These are phyloP conservation scores for Bombus pyrosoma DNA, from an alignment of 1,140 invertebrate species.

Conservation along the genomic window DNA sequence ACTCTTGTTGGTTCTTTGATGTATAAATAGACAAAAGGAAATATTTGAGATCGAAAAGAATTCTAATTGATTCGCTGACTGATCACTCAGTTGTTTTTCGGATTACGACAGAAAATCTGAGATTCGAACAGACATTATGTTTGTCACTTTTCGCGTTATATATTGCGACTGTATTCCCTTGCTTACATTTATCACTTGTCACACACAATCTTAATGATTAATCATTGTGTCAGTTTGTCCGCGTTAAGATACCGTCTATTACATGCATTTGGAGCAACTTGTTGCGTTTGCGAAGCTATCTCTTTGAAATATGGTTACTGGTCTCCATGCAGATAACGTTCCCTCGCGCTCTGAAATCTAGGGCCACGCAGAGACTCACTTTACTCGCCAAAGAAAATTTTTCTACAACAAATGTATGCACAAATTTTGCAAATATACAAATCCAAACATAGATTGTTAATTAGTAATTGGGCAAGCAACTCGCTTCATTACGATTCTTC, in stretches of 20 bases:
- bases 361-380: slow-evolving; percentile 7
- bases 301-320: slow-evolving; percentile 60
- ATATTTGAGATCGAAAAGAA: neutral
- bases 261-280: slow-evolving; percentile 67
- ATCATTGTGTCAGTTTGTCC: slow-evolving; percentile 52
- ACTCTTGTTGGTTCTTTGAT: neutral
- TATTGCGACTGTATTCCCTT: slow-evolving; percentile 3
- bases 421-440: no score
- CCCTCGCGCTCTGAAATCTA: slow-evolving; percentile 28
- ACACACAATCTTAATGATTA: slow-evolving; percentile 63
- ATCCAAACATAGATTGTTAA: no score
- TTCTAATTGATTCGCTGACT: neutral
- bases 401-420: slow-evolving; percentile 4
- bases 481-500: no score
- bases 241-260: slow-evolving; percentile 65
- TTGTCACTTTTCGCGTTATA: slow-evolving; percentile 14
- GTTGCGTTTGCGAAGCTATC: slow-evolving; percentile 63
- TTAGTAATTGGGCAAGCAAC: no score
- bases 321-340: slow-evolving; percentile 46
- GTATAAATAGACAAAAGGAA: neutral
- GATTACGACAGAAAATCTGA: neutral
- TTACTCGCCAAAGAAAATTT: no score
- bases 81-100: neutral
- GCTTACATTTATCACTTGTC: slow-evolving; percentile 56
- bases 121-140: slow-evolving; percentile 9